These are phyloP conservation scores for Virgularia gustaviana DNA, from an alignment of 92 coral and sea anemone species.

Conservation along the genomic window DNA sequence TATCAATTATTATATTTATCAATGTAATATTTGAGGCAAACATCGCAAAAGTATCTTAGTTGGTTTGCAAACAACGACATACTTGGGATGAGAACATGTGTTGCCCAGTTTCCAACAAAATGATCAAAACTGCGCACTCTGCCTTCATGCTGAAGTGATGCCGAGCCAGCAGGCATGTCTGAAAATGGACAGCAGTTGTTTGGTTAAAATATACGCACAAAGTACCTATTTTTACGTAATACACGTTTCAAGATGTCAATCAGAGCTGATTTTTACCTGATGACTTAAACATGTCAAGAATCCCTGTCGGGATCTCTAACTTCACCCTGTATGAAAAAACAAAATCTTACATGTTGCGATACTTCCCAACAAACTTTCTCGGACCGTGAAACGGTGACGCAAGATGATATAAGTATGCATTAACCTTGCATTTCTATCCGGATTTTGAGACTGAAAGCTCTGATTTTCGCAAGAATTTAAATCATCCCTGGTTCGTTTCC, in stretches of 20 bases:
- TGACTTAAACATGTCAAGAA: slow-evolving; percentile 24
- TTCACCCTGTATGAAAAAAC: slow-evolving; percentile 1
- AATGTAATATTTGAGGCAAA: not conserved
- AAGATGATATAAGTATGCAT: too few relatives aligned
- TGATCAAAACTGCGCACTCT: slow-evolving; percentile 80
- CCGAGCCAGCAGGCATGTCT: not conserved
- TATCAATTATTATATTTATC: not conserved
- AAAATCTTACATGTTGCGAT: too few relatives aligned
- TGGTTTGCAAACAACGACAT: slow-evolving; percentile 23
- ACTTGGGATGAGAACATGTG: slow-evolving; percentile 79
- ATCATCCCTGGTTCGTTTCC: slow-evolving; percentile 22
- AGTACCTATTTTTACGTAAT: not conserved
- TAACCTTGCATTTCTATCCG: too few relatives aligned
- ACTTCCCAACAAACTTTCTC: too few relatives aligned
- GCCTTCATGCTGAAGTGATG: slow-evolving; percentile 52
- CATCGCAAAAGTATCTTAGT: slow-evolving; percentile 24
- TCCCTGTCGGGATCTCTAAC: slow-evolving; percentile 20
- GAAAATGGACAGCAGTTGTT: not conserved
- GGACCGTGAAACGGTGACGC: too few relatives aligned
- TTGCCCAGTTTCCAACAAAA: slow-evolving; percentile 96
- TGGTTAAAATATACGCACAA: not conserved
- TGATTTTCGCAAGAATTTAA: not conserved
- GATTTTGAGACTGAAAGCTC: not conserved
- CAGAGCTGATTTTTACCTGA: not conserved
- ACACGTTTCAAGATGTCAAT: not conserved